These are phyloP conservation scores for Pan troglodytes DNA, from an alignment of 2,113 vertebrate species.

Conservation along the genomic window NHGRI_mPanTro3-v2.1_pri NC_072403.2:61743501-61744000, in stretches of 20 bases:
- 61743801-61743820: constrained; percentile 5
- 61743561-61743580: background rate
- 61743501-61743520: background rate
- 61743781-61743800: background rate
- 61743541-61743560: background rate
- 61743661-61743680: background rate
- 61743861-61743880: background rate
- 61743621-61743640: background rate
- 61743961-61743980: background rate
- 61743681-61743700: background rate
- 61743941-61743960: background rate
- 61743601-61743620: background rate
- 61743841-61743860: background rate
- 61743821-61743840: background rate
- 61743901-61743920: background rate
- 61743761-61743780: background rate
- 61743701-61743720: background rate
- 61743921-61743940: background rate
- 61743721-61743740: background rate
- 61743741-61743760: background rate
- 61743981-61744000: background rate
- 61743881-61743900: background rate
- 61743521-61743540: background rate
- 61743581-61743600: background rate
- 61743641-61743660: background rate